Evolutionary conservation across 1,140 invertebrate genomes (phyloP).

Genomic region (Acarapis woodi): DNA sequence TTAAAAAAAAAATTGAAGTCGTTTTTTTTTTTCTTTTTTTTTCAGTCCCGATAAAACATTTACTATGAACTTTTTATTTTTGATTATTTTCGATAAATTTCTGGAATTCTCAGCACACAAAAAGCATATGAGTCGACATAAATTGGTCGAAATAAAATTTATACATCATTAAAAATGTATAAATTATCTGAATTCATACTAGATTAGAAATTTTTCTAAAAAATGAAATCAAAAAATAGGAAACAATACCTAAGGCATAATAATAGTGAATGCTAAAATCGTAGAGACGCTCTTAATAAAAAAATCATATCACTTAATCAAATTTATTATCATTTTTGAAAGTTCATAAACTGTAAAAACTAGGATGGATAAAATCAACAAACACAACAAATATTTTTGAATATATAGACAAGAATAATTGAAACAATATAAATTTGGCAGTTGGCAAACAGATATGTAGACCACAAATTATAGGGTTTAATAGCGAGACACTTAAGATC

Average conservation of each 20-base stretch:
- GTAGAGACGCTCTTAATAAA: not conserved
- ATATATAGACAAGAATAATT: no score
- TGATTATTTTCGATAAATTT: no score
- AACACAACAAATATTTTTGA: no score
- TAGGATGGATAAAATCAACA: not conserved
- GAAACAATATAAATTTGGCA: not conserved
- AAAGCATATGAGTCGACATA: no score
- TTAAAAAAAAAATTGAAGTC: no score
- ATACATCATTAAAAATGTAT: no score
- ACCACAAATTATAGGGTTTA: not conserved
- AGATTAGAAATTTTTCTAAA: conserved; percentile 9
- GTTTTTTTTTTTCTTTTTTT: no score
- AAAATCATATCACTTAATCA: not conserved
- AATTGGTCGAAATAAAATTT: no score
- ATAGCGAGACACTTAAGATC: not conserved
- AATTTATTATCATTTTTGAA: not conserved
- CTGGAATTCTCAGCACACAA: no score
- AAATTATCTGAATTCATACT: no score
- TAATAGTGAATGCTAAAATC: not conserved
- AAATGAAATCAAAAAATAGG: not conserved
- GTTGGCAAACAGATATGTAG: not conserved
- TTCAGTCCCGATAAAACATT: no score
- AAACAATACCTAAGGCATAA: not conserved
- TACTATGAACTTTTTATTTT: no score
- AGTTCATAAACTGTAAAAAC: not conserved